Percentiles rank a stretch among this genome's conserved stretches.
Evolutionary conservation across 1,140 invertebrate genomes (phyloP).

Genomic region (Drosophila santomea): DNA sequence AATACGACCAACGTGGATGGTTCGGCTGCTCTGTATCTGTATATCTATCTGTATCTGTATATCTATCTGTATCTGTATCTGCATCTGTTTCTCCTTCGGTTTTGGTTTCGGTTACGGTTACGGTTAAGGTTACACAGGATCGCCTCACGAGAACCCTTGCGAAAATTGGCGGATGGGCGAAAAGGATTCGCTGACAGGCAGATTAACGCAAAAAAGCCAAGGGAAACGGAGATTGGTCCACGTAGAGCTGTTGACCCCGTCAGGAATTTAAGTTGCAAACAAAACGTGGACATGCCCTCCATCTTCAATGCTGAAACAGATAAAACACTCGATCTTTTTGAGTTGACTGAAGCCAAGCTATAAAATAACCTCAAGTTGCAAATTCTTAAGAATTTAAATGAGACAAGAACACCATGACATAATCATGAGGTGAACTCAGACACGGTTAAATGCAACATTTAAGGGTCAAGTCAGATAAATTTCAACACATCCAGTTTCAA

Average conservation of each 20-base stretch:
- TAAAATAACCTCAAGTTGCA: neutral
- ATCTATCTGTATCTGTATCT: slow-evolving; percentile 13
- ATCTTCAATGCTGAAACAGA: too few relatives aligned
- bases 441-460: slow-evolving; percentile 1
- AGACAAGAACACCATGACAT: neutral
- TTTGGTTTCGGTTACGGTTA: slow-evolving; percentile 27
- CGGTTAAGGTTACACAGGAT: slow-evolving; percentile 30
- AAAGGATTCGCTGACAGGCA: slow-evolving; percentile 51
- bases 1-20: slow-evolving; percentile 7
- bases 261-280: neutral
- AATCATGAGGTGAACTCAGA: neutral
- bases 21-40: neutral
- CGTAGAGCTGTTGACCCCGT: slow-evolving; percentile 47
- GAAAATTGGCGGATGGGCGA: slow-evolving; percentile 16
- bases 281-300: neutral
- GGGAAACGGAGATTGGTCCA: slow-evolving; percentile 29
- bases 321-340: too few relatives aligned
- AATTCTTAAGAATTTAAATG: neutral
- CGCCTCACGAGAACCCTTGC: slow-evolving; percentile 52
- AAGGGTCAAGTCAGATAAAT: neutral
- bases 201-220: slow-evolving; percentile 61
- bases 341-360: too few relatives aligned
- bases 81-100: neutral
- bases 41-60: too few relatives aligned
- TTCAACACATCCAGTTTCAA: slow-evolving; percentile 11